Percentiles rank a stretch among this genome's conserved stretches.
Evolutionary conservation across 2,113 vertebrate species (phyloP).

Genomic region (Eulemur rufifrons): DNA sequence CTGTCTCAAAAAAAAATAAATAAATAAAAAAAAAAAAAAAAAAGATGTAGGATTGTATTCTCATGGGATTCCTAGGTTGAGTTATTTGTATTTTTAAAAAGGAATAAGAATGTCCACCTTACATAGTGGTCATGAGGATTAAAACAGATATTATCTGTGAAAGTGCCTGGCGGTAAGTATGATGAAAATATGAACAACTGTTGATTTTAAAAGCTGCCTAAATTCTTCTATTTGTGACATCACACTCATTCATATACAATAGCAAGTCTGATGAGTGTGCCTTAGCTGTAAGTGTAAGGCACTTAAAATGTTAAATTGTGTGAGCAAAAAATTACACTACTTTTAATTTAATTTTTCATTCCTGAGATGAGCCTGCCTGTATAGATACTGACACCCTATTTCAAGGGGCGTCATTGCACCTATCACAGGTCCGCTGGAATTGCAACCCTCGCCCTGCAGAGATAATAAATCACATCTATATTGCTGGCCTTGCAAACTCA

Average conservation of each 20-base stretch:
- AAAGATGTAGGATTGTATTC: not conserved
- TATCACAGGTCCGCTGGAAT: not conserved
- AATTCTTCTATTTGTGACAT: not conserved
- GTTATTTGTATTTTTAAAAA: not conserved
- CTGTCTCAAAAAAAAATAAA: no score
- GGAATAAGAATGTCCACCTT: not conserved
- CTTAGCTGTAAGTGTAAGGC: not conserved
- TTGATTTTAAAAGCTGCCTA: not conserved
- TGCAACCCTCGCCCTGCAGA: not conserved
- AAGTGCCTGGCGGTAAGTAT: not conserved
- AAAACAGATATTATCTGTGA: not conserved
- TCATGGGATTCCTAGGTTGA: not conserved
- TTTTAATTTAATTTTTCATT: not conserved
- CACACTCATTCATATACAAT: not conserved
- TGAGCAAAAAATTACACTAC: not conserved
- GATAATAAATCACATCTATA: not conserved
- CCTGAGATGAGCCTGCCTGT: not conserved
- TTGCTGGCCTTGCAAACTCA: not conserved
- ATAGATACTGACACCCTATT: not conserved
- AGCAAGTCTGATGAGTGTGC: not conserved
- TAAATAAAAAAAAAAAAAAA: no score
- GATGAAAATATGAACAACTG: not conserved
- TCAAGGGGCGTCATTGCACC: not conserved
- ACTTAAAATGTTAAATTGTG: not conserved
- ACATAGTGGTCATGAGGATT: not conserved